phyloP scores from a whole-genome alignment of 2,888 invertebrate genomes.

The Hirudinaria manillensis region DNA sequence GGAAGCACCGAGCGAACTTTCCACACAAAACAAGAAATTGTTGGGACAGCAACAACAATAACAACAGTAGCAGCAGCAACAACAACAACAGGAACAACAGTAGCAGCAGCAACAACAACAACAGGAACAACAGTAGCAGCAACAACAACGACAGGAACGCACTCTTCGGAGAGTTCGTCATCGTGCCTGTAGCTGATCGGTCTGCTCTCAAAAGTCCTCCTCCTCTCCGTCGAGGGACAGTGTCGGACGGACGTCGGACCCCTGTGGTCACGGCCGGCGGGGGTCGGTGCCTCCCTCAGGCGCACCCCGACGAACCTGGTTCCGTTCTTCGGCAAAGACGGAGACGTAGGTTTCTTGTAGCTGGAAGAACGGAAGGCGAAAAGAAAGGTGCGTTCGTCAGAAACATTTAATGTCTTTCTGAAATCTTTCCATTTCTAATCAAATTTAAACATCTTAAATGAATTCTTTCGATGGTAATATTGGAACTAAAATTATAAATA shows the following conservation, averaged over 20 bases:
- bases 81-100: background rate
- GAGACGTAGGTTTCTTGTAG: no score
- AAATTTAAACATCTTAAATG: no score
- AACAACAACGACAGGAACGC: background rate
- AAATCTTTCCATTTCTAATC: no score
- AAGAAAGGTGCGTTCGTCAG: no score
- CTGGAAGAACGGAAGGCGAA: no score
- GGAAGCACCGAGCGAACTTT: background rate
- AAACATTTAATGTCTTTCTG: no score
- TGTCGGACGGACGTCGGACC: background rate
- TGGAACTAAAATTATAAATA: no score
- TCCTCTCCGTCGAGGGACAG: background rate
- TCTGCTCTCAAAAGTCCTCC: constrained; percentile 14
- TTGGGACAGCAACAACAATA: no score
- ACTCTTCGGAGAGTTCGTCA: constrained; percentile 9
- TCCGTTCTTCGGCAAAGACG: no score
- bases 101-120: background rate
- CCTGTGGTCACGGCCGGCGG: background rate
- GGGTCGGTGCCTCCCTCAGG: background rate
- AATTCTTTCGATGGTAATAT: no score
- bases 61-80: background rate
- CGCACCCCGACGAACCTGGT: no score
- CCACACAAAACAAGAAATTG: background rate
- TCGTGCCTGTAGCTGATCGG: background rate
- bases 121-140: background rate